Base-by-base conservation (phyloP, 2,113 vertebrate species). In the Elachura formosa region DNA sequence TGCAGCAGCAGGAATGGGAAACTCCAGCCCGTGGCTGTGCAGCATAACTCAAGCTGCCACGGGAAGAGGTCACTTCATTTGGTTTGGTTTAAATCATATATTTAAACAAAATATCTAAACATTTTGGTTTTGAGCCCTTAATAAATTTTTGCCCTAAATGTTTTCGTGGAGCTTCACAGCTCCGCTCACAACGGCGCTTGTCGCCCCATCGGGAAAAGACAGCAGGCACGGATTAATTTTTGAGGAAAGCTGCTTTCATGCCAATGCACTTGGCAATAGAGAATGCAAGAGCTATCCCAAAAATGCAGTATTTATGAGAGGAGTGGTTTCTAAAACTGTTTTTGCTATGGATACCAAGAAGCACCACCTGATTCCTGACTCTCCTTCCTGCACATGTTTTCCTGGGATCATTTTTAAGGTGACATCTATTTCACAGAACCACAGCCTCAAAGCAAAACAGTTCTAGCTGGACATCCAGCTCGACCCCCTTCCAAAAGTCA, bases 231-330 rank as follows among this genome's bases (percentile, higher is more conserved):
- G 94, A 95, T 88, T 96, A 96, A 94, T 96, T 91, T 93, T 88
- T 96, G 94, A 95, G 91, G 87, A 79, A 96, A 96, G 93, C 87
- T 85, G 81, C 89, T 91, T 91, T 77, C 91, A 63, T 87, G 93
- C 89, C 93, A 96, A 69, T 93, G 87, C 84, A 76, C 84, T 96
- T 96, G 93, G 93, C 94, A 96, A 93, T 85, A 25, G 31, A 94
- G 87, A 95, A 74, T 43, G 40, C 79, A 91, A 85, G 63, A 96
- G 62, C 66, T 62, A 91, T 87, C 94, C 91, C 91, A 80, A 93
- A 96, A 96, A 95, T 93, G 89, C 91, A 93, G 94, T 89, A 94
- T 96, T 95, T 95, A 96, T 93, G 94, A 97, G 87, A 95, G 94
- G 85, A 94, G 85, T 93, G 91, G 87, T 91, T 97, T 95, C 93